Conservation (phyloP, 2,888 invertebrate species). For the Leucozona laternaria region DNA sequence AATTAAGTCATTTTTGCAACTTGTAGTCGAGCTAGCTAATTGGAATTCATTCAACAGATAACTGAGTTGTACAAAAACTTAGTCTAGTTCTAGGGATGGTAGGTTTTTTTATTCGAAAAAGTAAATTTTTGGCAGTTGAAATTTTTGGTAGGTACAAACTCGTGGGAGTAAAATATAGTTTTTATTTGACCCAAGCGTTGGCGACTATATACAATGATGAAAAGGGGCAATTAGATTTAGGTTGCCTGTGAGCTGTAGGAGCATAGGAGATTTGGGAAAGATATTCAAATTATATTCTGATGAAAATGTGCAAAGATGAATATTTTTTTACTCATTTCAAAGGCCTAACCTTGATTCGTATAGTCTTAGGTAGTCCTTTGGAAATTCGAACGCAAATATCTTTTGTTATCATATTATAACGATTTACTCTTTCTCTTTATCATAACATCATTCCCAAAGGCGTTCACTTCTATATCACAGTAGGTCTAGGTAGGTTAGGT, state of each 20-base stretch:
- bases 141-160: background rate
- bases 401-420: slow-evolving; percentile 41
- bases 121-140: slow-evolving; percentile 17
- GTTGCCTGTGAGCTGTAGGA: background rate
- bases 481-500: no score
- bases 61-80: background rate
- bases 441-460: slow-evolving; percentile 40
- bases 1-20: slow-evolving; percentile 59
- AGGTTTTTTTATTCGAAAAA: background rate
- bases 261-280: background rate
- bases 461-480: slow-evolving; percentile 21
- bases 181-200: background rate
- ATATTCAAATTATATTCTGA: slow-evolving; percentile 16
- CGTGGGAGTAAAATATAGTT: background rate
- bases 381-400: slow-evolving; percentile 7
- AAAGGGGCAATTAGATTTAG: slow-evolving; percentile 1
- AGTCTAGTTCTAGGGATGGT: background rate
- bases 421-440: slow-evolving; percentile 37
- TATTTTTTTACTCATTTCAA: slow-evolving; percentile 8
- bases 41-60: slow-evolving; percentile 54
- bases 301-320: background rate
- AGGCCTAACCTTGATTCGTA: background rate
- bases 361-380: background rate
- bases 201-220: background rate
- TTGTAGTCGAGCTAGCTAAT: slow-evolving; percentile 53